phyloP scores from a whole-genome alignment of 2,113 vertebrate genomes.

The Phalacrocorax aristotelis region DNA sequence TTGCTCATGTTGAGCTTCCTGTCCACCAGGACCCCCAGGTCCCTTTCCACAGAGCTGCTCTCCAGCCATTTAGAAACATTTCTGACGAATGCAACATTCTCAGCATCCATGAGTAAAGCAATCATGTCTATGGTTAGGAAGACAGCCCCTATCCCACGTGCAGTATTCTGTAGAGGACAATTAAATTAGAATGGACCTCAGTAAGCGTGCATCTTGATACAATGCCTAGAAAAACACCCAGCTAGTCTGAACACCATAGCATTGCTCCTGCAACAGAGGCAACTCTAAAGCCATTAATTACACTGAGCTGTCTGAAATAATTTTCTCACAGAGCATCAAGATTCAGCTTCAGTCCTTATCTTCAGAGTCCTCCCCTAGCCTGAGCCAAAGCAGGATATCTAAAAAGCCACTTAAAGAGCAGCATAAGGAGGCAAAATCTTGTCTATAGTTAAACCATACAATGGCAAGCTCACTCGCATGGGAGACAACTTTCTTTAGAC shows the following conservation, averaged over 20 bases:
- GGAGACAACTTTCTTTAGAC: background rate
- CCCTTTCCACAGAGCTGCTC: no score
- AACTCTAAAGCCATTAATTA: background rate
- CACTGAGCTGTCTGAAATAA: background rate
- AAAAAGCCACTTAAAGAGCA: background rate
- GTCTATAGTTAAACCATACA: background rate
- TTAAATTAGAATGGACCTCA: background rate
- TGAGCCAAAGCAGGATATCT: background rate
- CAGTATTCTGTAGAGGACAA: background rate
- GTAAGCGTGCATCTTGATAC: background rate
- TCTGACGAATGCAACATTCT: background rate
- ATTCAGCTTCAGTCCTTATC: background rate
- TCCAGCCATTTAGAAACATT: background rate
- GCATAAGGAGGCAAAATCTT: background rate
- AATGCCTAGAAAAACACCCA: background rate
- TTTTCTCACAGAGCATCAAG: background rate
- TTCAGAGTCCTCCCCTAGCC: background rate
- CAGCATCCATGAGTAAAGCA: background rate
- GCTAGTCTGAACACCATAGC: background rate
- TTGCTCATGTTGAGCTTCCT: no score
- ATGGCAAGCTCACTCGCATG: background rate
- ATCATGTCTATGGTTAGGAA: background rate
- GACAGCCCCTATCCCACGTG: accelerated
- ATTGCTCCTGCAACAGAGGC: background rate
- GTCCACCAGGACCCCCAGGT: no score